Conservation (phyloP, 2,888 invertebrate genomes). For the Phortica magna region DNA sequence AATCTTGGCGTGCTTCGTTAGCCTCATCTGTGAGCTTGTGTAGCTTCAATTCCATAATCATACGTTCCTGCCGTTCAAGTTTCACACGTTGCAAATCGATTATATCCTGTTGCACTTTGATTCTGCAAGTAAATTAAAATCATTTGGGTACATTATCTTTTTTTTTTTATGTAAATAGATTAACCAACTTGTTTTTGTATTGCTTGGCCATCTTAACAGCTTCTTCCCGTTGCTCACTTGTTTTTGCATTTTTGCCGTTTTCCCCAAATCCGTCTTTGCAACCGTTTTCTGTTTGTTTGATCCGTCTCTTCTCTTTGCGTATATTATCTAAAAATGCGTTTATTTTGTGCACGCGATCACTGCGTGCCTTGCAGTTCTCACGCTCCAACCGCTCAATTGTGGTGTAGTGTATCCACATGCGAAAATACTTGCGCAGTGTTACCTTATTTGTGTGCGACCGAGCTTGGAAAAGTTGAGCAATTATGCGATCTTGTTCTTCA, state of each 20-base stretch:
- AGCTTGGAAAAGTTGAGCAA: slow-evolving; percentile 69
- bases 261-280: slow-evolving; percentile 8
- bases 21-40: slow-evolving; percentile 84
- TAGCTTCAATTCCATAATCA: slow-evolving; percentile 86
- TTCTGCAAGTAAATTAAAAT: slow-evolving; percentile 77
- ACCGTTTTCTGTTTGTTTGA: slow-evolving; percentile 33
- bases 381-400: slow-evolving; percentile 75
- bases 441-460: slow-evolving; percentile 51
- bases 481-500: slow-evolving; percentile 70
- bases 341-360: slow-evolving; percentile 74
- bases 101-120: slow-evolving; percentile 85
- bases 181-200: slow-evolving; percentile 75
- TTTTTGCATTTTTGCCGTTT: slow-evolving; percentile 38
- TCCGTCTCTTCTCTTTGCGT: slow-evolving; percentile 69
- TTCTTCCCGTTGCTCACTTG: slow-evolving; percentile 60
- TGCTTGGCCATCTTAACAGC: slow-evolving; percentile 70
- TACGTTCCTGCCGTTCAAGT: slow-evolving; percentile 84
- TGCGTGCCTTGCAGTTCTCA: slow-evolving; percentile 61
- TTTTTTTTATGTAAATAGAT: not conserved
- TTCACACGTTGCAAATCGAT: slow-evolving; percentile 86
- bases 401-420: slow-evolving; percentile 76
- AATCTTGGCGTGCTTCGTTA: slow-evolving; percentile 81
- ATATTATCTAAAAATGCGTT: slow-evolving; percentile 76
- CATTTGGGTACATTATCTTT: not conserved
- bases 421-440: slow-evolving; percentile 71